These are phyloP conservation scores for Agrochola litura DNA, from an alignment of 2,888 invertebrate genomes.

Conservation along the genomic window DNA sequence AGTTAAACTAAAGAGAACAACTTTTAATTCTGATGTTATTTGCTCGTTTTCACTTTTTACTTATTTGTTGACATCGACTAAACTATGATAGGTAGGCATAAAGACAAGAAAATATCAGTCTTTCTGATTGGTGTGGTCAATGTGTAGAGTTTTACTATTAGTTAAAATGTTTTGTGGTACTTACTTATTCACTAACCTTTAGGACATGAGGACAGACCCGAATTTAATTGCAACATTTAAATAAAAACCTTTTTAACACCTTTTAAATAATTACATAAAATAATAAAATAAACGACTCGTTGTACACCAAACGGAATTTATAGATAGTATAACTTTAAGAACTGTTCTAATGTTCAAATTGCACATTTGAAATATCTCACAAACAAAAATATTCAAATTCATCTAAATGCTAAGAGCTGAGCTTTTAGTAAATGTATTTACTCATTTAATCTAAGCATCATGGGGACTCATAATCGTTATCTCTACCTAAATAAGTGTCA, in stretches of 20 bases:
- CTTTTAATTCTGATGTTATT: neutral
- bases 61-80: constrained; percentile 23
- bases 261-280: constrained; percentile 19
- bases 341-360: constrained; percentile 68
- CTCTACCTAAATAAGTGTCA: constrained; percentile 72
- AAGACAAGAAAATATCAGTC: constrained; percentile 5
- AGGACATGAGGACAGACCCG: constrained; percentile 5
- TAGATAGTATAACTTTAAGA: constrained; percentile 64
- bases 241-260: constrained; percentile 22
- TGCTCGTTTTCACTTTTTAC: neutral
- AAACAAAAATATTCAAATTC: constrained; percentile 66
- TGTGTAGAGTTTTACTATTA: constrained; percentile 8
- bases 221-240: constrained; percentile 25
- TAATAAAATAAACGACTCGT: constrained; percentile 35
- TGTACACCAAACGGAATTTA: constrained; percentile 58
- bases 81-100: neutral
- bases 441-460: constrained; percentile 64
- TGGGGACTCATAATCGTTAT: constrained; percentile 63
- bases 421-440: constrained; percentile 78
- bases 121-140: constrained; percentile 28
- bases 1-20: neutral
- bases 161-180: constrained; percentile 12
- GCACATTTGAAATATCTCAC: constrained; percentile 76
- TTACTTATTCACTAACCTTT: constrained; percentile 6
- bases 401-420: constrained; percentile 75